Conservation (phyloP, 1,140 invertebrate species). For the Neoseiulus cucumeris region DNA sequence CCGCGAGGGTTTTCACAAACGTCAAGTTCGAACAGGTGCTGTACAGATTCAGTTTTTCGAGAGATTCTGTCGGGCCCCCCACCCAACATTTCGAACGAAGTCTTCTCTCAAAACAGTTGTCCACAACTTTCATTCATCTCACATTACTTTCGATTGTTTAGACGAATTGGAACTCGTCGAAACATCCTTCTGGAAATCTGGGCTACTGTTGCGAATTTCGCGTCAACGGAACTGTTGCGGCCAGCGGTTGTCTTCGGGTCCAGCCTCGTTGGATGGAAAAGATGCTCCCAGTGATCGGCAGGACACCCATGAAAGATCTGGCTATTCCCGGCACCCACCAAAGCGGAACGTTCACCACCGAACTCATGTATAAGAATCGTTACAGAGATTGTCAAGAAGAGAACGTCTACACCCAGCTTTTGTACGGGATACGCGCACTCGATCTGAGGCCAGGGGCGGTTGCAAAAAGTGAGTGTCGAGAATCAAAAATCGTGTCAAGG, state of each 20-base stretch:
- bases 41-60: too few relatives aligned
- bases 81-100: too few relatives aligned
- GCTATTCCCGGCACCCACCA: neutral
- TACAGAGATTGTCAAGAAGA: neutral
- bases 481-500: too few relatives aligned
- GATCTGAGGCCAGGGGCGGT: neutral
- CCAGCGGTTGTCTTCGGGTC: neutral
- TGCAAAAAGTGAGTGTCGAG: conserved; percentile 17
- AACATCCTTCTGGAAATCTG: neutral
- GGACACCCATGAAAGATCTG: neutral
- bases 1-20: too few relatives aligned
- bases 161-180: neutral
- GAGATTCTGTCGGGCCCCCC: too few relatives aligned
- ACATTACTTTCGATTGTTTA: neutral
- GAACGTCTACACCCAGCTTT: neutral
- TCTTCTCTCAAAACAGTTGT: too few relatives aligned
- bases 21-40: too few relatives aligned
- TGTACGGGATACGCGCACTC: neutral
- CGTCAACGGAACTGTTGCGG: neutral
- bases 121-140: too few relatives aligned
- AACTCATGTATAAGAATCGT: neutral
- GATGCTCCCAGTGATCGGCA: neutral
- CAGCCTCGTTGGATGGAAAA: conserved; percentile 2
- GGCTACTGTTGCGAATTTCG: neutral
- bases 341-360: neutral